Evolutionary conservation across 2,888 invertebrate genomes (phyloP).

Genomic region (Autographa gamma): DNA sequence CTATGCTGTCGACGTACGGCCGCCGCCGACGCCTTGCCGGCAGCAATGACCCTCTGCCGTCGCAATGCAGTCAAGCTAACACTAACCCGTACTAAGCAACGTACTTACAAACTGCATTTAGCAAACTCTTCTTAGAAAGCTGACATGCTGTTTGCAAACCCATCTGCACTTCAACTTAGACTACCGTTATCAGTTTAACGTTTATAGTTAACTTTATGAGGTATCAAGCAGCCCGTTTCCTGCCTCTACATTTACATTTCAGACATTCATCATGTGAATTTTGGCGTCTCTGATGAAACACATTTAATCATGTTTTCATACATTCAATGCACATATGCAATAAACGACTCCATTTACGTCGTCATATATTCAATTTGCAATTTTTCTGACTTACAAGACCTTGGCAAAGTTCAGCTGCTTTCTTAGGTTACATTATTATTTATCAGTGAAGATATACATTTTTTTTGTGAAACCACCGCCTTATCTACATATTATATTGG

Average conservation of each 20-base stretch:
- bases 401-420: conserved; percentile 12
- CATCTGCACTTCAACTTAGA: conserved; percentile 1
- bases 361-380: too few species aligned
- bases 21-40: neutral
- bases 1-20: neutral
- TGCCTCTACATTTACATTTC: neutral
- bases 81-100: neutral
- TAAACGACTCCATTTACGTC: too few species aligned
- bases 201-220: neutral
- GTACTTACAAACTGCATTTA: neutral
- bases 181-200: neutral
- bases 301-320: too few species aligned
- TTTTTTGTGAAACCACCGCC: conserved; percentile 21
- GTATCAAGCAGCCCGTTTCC: neutral
- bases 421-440: conserved; percentile 7
- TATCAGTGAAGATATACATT: neutral
- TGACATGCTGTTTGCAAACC: neutral
- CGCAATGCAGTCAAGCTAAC: conserved; percentile 20
- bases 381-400: conserved; percentile 22
- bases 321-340: too few species aligned
- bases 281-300: too few species aligned
- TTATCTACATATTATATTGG: conserved; percentile 20
- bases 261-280: neutral
- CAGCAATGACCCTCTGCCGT: conserved; percentile 25
- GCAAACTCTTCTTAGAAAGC: neutral